Percentiles rank a stretch among this genome's conserved stretches.
phyloP scores from a whole-genome alignment of 2,797 vertebrate genomes.

The Synanceia verrucosa region DNA sequence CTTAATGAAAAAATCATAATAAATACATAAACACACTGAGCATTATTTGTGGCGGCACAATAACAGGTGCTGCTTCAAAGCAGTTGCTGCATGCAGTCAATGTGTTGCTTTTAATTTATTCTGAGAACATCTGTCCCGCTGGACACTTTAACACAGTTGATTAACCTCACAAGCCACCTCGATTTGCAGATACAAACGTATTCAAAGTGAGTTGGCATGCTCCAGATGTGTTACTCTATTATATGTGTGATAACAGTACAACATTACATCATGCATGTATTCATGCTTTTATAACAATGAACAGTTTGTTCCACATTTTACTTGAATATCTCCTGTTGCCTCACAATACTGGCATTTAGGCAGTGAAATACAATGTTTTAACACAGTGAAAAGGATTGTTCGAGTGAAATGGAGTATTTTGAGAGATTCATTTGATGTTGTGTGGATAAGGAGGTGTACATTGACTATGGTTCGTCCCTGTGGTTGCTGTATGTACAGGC shows the following conservation, averaged over 20 bases:
- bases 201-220: conserved; percentile 3
- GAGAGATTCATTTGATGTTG: not conserved
- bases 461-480: not conserved
- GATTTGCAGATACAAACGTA: conserved; percentile 38
- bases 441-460: not conserved
- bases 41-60: conserved; percentile 30
- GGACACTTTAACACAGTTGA: conserved; percentile 32
- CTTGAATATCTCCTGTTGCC: not conserved
- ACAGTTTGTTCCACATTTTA: not conserved
- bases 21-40: not conserved
- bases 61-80: conserved; percentile 63
- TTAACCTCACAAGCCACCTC: conserved; percentile 56
- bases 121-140: conserved; percentile 54
- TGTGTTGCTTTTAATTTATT: conserved; percentile 52
- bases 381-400: not conserved
- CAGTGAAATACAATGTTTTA: not conserved
- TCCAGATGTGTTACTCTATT: conserved; percentile 19
- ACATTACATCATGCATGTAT: not conserved
- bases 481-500: not conserved
- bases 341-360: not conserved
- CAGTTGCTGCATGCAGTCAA: conserved; percentile 43
- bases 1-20: not conserved
- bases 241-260: not conserved
- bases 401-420: not conserved
- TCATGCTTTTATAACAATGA: too few relatives aligned